Evolutionary conservation across 2,888 invertebrate species (phyloP), one percentile per base, ranked within the genome.

Genomic region (Strigamia transsilvanica): DNA sequence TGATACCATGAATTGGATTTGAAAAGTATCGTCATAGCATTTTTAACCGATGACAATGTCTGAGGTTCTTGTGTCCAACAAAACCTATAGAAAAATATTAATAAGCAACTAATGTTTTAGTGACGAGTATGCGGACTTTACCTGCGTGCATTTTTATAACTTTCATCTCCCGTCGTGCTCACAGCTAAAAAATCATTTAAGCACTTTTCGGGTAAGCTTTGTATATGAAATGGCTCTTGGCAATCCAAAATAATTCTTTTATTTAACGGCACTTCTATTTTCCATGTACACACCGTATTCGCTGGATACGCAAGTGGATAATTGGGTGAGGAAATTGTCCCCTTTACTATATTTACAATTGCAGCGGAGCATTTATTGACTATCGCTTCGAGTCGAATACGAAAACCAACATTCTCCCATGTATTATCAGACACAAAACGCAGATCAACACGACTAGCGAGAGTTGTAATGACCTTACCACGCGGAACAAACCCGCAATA

Each of bases 271-370:
- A 66, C 66, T 73, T 81, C 21, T 7, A 83, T 83, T 73, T 61
- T 82, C 83, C 83, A 83, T 9, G 66, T 80, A 32, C 83, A 83
- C 4, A 82, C 77, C 15, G 66, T 73, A 66, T 83, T 83, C 9
- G 82, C 32, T 10, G 82, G 56, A 79, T 83, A 83, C 4, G 82
- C 23, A 18, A 42, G 61, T 13, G 82, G 82, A 38, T 82, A 83
- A 56, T 80, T 81, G 6, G 83, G 83, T 21, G 82, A 77, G 10
- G 61, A 32, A 66, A 83, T 82, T 15, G 66, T 80, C 18, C 83
- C 83, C 7, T 21, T 56, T n/a, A 34, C 38, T 6, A 46, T 21
- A 27, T 79, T 32, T 13, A 56, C 51, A 27, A 82, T 80, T 15
- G 46, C 51, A 13, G 79, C 79, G 9, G 41, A 51, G 27, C 83